Base-by-base conservation (phyloP, 2,888 invertebrate genomes). In the Dorcus parallelipipedus region DNA sequence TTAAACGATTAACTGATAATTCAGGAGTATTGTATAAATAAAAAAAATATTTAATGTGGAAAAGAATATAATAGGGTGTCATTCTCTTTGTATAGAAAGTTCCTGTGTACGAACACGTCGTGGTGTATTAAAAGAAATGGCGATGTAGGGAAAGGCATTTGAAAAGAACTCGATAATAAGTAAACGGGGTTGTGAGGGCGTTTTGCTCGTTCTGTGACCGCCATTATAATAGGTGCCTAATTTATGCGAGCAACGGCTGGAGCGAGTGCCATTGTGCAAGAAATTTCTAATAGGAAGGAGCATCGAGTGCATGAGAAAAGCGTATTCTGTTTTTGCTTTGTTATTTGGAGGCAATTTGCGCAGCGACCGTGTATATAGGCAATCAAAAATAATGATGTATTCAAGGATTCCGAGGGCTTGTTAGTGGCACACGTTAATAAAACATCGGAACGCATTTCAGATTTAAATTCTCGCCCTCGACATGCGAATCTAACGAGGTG, bases 311-410 rank as follows among this genome's bases (percentile, higher is more conserved):
- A 45, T 45, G 45, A 9, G 45, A 45, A 45, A 17, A 20, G 45
- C 14, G 45, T 10, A 49, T 33, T 49, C 9, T 61, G 60, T 61
- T 63, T 57, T 59, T 59, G 59, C 57, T 56, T 63, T 63, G 63
- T 63, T 63, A 59, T 54, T 47, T 49, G 20, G 40, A 48, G 61
- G 63, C 63, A 63, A 63, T 63, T 63, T 63, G 59, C 55, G 63
- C 50, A 41, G 48, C 52, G 41, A 56, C 56, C 59, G 61, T 57
- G 53, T 54, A 62, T 47, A 45, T 38, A 54, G 59, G 61, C 63
- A 63, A 63, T 63, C 63, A 63, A 61, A 63, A 63, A 63, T 63
- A 63, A 63, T 63, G 63, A 63, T 63, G 63, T 63, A 61, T 61
- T 63, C 63, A 59, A 61, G 61, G 52, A 54, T 63, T 60, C 58